These are phyloP conservation scores for Melanostoma scalare DNA, from an alignment of 2,888 invertebrate species.

Conservation along the genomic window DNA sequence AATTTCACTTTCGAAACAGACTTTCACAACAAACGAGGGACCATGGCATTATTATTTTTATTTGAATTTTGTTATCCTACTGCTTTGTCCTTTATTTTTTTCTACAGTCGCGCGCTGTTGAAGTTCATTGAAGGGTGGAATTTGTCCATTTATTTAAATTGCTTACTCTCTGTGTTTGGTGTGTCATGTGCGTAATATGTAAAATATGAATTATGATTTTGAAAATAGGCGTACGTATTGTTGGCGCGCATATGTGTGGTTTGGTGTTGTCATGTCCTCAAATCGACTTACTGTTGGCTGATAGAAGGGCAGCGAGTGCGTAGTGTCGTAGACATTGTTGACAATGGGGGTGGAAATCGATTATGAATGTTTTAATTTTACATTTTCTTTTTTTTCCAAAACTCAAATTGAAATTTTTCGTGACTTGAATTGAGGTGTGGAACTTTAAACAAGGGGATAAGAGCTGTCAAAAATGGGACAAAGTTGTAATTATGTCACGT, in stretches of 20 bases:
- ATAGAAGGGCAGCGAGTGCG: slow-evolving; percentile 13
- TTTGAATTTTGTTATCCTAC: slow-evolving; percentile 49
- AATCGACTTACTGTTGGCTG: slow-evolving; percentile 11
- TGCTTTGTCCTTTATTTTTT: slow-evolving; percentile 2
- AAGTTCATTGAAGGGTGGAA: slow-evolving; percentile 58
- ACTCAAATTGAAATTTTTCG: slow-evolving; percentile 43
- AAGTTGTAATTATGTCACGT: slow-evolving; percentile 22
- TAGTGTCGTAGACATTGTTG: slow-evolving; percentile 27
- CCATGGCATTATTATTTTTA: slow-evolving; percentile 37
- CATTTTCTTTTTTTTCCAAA: slow-evolving; percentile 21
- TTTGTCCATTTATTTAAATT: slow-evolving; percentile 69
- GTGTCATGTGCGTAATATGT: slow-evolving; percentile 51
- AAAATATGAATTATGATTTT: slow-evolving; percentile 68
- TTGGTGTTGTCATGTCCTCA: background rate
- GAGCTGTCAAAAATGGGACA: slow-evolving; percentile 31
- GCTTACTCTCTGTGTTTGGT: slow-evolving; percentile 23
- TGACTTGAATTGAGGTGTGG: slow-evolving; percentile 33
- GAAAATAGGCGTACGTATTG: slow-evolving; percentile 42
- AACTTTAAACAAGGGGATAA: slow-evolving; percentile 30
- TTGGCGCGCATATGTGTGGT: slow-evolving; percentile 27
- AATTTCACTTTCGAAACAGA: slow-evolving; percentile 61
- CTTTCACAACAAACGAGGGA: background rate
- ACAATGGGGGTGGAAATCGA: slow-evolving; percentile 69
- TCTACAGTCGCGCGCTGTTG: background rate
- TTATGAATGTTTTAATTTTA: slow-evolving; percentile 31